A percentile compares a stretch with the other conserved stretches of the same genome.
Evolutionary conservation across 2,797 vertebrate species (phyloP).

Genomic region (Sebastes elongatus): DNA sequence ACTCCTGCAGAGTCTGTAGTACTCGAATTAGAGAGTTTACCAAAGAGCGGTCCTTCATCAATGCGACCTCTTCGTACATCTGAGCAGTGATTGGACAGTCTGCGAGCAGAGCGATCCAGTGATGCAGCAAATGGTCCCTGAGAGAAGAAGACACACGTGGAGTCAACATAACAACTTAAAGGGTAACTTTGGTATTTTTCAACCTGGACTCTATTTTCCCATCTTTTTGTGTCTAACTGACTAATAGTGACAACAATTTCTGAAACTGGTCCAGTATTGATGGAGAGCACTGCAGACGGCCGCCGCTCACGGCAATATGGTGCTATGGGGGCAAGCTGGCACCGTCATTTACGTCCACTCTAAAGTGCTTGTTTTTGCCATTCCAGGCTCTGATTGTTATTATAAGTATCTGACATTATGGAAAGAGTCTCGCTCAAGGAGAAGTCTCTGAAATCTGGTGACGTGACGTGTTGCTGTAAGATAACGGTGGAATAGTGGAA

Average conservation of each 20-base stretch:
- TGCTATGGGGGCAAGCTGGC: no score
- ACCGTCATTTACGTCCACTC: no score
- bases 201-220: background rate
- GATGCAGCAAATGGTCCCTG: constrained; percentile 97
- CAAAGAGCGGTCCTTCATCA: constrained; percentile 96
- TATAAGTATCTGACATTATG: no score
- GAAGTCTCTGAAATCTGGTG: no score
- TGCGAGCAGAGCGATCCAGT: constrained; percentile 97
- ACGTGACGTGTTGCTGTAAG: no score
- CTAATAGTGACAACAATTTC: no score
- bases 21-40: constrained; percentile 98
- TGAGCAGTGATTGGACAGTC: constrained; percentile 97
- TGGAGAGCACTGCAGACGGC: no score
- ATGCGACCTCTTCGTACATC: constrained; percentile 97
- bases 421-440: no score
- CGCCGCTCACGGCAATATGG: no score
- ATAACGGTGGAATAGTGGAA: no score
- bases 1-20: constrained; percentile 98
- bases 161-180: background rate
- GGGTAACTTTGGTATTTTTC: background rate
- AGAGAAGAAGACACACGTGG: constrained; percentile 7
- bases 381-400: accelerated
- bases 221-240: background rate
- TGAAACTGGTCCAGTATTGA: no score
- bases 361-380: no score